These are phyloP conservation scores for Amphiprion clarkii DNA, from an alignment of 2,797 vertebrate species.

Conservation along the genomic window DNA sequence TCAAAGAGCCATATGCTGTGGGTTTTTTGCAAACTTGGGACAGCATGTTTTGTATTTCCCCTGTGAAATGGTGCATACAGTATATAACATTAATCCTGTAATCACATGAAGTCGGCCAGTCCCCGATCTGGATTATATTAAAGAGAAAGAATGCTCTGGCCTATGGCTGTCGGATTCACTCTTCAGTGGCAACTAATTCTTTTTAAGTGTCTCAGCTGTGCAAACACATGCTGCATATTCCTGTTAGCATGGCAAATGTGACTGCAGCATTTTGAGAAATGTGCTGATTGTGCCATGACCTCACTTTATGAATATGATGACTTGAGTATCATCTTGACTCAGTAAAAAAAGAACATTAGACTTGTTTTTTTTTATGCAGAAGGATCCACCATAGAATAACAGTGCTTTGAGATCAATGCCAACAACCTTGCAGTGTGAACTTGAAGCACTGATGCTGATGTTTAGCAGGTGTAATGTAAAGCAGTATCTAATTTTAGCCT, in stretches of 20 bases:
- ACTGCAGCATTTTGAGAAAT: neutral
- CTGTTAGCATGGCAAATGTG: neutral
- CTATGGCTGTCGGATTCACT: conserved; percentile 40
- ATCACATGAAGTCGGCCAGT: conserved; percentile 37
- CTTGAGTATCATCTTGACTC: neutral
- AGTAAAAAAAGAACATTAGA: too few species aligned
- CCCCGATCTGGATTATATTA: conserved; percentile 37
- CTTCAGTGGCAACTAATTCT: conserved; percentile 52
- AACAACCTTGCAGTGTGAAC: too few species aligned
- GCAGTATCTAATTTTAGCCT: neutral
- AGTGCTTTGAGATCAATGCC: too few species aligned
- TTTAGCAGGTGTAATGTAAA: too few species aligned
- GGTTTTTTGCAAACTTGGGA: conserved; percentile 48
- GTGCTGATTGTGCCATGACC: neutral
- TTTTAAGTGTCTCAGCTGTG: conserved; percentile 18
- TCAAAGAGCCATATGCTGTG: conserved; percentile 39
- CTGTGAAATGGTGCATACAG: conserved; percentile 33
- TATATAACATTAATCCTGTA: conserved; percentile 45
- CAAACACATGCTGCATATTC: neutral
- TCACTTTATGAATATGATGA: neutral
- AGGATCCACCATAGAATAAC: neutral
- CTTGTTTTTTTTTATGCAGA: neutral
- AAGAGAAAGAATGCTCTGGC: conserved; percentile 29
- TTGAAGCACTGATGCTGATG: too few species aligned
- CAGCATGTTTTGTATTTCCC: conserved; percentile 41